Base-by-base conservation (phyloP, 2,888 invertebrate species). In the Drosophila nr. medialis region DNA sequence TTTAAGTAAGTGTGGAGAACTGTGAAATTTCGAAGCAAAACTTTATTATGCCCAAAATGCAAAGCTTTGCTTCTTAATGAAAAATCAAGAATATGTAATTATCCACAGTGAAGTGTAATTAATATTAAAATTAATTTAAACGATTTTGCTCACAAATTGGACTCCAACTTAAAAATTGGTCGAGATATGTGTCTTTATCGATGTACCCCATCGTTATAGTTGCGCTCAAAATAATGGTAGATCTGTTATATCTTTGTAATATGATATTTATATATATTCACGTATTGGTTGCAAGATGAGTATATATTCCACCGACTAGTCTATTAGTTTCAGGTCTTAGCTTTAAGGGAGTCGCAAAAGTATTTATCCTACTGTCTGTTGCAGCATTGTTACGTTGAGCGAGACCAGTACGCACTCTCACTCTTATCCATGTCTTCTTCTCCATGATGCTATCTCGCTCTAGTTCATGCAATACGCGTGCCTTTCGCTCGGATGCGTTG, bases 401-500 rank as follows among this genome's bases (percentile, higher is more conserved):
- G 11, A 13, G 11, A 6, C 21, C 21, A 42, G 6, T 13, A 13
- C 13, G 10, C 13, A 18, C 4, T 56, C 56, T 56, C 56, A 5
- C 40, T 56, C 40, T 15, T 3, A 56, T 56, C 29, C 27, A 27
- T 10, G 27, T 13, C 27, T 6, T 1, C 10, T 34, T 1, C 21
- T 15, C 15, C 15, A 36, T 29, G 8, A 15, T 30, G 30, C 56
- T 40, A 21, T 56, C 56, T 56, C 56, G 5, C 40, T 56, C 40
- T 29, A 30, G 3, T 21, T 56, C 38, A 30, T 56, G 56, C 11
- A 1, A 2, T 4, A n/a, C 27, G 13, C 10, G 6, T 55, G 29
- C 38, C 10, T 30, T 29, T 40, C 40, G 21, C 56, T 56, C 56
- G 15, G 21, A 21, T 56, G 13, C 29, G n/a, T 30, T 40, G 21